Evolutionary conservation across 2,113 vertebrate genomes (phyloP).

Genomic region (Tragelaphus buxtoni): DNA sequence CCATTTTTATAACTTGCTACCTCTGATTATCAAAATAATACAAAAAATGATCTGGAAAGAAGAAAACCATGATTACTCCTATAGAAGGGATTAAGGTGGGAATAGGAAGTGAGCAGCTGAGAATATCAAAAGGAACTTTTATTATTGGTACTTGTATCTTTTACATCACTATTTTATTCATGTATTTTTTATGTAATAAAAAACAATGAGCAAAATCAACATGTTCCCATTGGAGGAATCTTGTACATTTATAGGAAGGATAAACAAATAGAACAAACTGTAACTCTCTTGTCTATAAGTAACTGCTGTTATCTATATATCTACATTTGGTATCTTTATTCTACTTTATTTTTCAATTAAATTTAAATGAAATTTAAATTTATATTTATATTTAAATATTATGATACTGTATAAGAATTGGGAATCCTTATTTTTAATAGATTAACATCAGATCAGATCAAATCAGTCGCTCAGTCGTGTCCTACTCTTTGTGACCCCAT

Average conservation of each 20-base stretch:
- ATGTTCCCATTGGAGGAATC: neutral
- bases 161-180: neutral
- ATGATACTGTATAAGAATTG: neutral
- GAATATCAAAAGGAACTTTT: neutral
- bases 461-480: too few species aligned
- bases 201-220: neutral
- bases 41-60: neutral
- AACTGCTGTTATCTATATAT: neutral
- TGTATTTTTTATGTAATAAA: neutral
- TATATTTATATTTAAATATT: neutral
- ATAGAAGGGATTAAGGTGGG: neutral
- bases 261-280: slow-evolving; percentile 11
- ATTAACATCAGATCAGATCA: neutral
- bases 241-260: neutral
- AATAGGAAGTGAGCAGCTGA: neutral
- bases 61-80: neutral
- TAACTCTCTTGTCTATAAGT: neutral
- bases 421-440: neutral
- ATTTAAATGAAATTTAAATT: too few species aligned
- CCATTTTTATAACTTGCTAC: neutral
- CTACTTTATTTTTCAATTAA: neutral
- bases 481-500: too few species aligned
- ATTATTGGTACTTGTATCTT: neutral
- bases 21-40: neutral
- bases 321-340: slow-evolving; percentile 2